Base-by-base conservation (phyloP, 1,140 invertebrate genomes). In the Scaptomyza pallida region DNA sequence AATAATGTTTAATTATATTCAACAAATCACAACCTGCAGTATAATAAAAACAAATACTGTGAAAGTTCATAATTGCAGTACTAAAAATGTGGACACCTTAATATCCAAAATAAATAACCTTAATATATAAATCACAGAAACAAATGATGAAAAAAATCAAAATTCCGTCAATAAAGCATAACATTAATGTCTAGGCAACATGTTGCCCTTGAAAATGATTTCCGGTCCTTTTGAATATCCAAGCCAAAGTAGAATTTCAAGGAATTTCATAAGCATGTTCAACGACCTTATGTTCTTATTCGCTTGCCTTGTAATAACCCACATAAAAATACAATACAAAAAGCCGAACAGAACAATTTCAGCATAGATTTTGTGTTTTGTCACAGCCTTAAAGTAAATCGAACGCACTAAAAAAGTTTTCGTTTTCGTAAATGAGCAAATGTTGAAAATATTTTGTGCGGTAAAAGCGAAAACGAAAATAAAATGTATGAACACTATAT, bases 361-460 rank as follows among this genome's bases (percentile, higher is more conserved):
- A 72, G 57, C 73, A 75, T 75, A 68, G 52, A 75, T 75, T 75
- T n/a, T n/a, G n/a, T n/a, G n/a, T n/a, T 72, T 72, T 75, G 69
- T 72, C 73, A 67, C 44, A 70, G 68, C 68, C 44, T 30, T 65
- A 74, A 75, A 74, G 65, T 75, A 78, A 75, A 75, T 64, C 59
- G 52, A 61, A 51, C 50, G 35, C 56, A 50, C n/a, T 60, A 59
- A 68, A 78, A 68, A 54, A 63, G 59, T 77, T 52, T 43, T 56
- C 30, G n/a, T 45, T 44, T 77, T 52, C 33, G 50, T 63, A 75
- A 74, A 86, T 79, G 64, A 79, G 77, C 75, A 63, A 86, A 88
- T 60, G 50, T 78, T 80, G 56, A 54, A 86, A 72, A 75, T 56
- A 63, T 75, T 50, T 65, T 69, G 48, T 70, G 69, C 59, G 52